These are phyloP conservation scores for Hemibagrus guttatus DNA, from an alignment of 2,797 vertebrate genomes.

Conservation along the genomic window DNA sequence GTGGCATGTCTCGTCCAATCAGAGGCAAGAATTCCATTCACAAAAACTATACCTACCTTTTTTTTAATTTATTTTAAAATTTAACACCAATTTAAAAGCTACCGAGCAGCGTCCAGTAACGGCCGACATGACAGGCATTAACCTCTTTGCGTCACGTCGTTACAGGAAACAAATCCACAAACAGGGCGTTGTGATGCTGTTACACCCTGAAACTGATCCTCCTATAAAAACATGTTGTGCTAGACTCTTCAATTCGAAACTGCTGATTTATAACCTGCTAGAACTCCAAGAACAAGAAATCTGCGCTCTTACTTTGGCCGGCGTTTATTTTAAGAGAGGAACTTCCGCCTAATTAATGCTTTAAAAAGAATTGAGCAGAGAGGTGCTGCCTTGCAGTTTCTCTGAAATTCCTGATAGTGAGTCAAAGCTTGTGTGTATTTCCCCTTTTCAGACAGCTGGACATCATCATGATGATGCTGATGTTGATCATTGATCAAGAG, in stretches of 20 bases:
- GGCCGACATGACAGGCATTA: background rate
- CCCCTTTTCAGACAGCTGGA: constrained; percentile 7
- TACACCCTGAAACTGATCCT: background rate
- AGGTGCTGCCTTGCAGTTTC: background rate
- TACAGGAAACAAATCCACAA: background rate
- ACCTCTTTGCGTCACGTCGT: background rate
- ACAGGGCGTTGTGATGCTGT: background rate
- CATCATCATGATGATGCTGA: background rate
- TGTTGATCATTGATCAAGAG: background rate
- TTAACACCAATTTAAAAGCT: no score
- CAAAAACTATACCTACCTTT: no score
- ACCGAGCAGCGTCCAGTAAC: background rate
- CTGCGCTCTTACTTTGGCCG: background rate
- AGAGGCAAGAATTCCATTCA: no score
- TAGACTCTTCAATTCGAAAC: background rate
- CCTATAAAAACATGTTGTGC: background rate
- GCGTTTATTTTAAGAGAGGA: background rate
- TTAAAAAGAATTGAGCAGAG: background rate
- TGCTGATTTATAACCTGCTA: background rate
- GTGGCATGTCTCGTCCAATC: no score
- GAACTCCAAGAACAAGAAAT: background rate
- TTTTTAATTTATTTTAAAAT: no score
- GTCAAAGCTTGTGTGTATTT: background rate
- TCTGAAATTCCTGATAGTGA: background rate
- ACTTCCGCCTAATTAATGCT: background rate